A percentile compares a stretch with the other conserved stretches of the same genome.
phyloP scores from a whole-genome alignment of 2,797 vertebrate genomes.

The Bradypodion pumilum region DNA sequence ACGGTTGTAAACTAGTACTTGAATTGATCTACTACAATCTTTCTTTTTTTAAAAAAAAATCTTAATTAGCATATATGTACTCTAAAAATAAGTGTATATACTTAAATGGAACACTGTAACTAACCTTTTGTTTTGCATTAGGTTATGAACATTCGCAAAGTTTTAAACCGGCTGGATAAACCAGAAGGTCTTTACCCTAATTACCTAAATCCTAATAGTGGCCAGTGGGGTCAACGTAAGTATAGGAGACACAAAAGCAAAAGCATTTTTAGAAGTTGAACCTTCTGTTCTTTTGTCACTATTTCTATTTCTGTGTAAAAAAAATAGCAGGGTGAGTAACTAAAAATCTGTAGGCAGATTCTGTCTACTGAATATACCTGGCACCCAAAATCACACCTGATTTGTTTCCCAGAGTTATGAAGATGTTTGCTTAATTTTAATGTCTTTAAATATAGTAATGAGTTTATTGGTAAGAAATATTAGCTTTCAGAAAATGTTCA shows the following conservation, averaged over 20 bases:
- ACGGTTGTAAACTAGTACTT: neutral
- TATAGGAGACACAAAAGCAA: slow-evolving; percentile 53
- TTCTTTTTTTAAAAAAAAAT: no score
- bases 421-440: neutral
- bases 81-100: neutral
- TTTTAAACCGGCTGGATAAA: slow-evolving; percentile 92
- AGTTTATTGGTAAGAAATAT: neutral
- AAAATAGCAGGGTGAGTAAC: no score
- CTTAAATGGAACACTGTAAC: neutral
- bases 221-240: slow-evolving; percentile 99
- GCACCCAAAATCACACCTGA: neutral
- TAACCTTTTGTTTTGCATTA: slow-evolving; percentile 60
- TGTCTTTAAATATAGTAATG: neutral
- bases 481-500: neutral
- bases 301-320: neutral
- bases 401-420: neutral
- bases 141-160: slow-evolving; percentile 97
- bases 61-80: no score
- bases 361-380: neutral
- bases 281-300: neutral
- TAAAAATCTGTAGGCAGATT: no score
- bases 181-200: slow-evolving; percentile 98
- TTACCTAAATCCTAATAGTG: slow-evolving; percentile 98
- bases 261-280: neutral
- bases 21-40: no score